Evolutionary conservation across 2,113 vertebrate genomes (phyloP), one percentile per base, ranked within the genome.

Genomic region (Lophotis ruficrista): DNA sequence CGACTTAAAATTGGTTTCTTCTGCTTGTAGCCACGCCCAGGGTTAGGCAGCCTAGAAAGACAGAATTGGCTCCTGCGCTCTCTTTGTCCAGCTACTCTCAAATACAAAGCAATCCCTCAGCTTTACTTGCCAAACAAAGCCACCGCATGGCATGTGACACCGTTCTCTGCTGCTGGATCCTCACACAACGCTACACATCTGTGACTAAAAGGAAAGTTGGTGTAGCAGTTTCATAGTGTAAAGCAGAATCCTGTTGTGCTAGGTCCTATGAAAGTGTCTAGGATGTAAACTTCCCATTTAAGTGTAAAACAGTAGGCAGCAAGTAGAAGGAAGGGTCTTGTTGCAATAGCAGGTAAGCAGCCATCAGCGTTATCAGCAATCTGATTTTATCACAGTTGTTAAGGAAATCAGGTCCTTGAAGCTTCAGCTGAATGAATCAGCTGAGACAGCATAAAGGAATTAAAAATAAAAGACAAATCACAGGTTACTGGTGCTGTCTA

Each of bases 121-220:
- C 14, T 89, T 54, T 73, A 33, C 25, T 70, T 30, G n/a, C 33
- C 62, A 77, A 90, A 30, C 8, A n/a, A 56, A n/a, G n/a, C n/a
- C 53, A 37, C 0, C 0, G 23, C 31, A 16, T 31, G 24, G 17
- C 25, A 50, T 77, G 76, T 57, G 31, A 48, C 14, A 56, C 19
- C 31, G n/a, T 62, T 21, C 16, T 60, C 60, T 43, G 1, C 53
- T 41, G 9, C 10, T 77, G 47, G 45, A 50, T 25, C 37, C 3
- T 53, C 14, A 41, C 0, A 30, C 14, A 79, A 12, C 0, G 2
- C 4, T 18, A 22, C 0, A 2, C 6, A 60, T 10, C 18, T 33
- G 16, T 8, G 24, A 37, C 41, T 87, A 23, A 77, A 81, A 58
- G 18, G 37, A 73, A 62, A 78, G 28, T 12, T 18, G 28, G 4